A percentile compares a stretch with the other conserved stretches of the same genome.
Evolutionary conservation across 2,888 invertebrate genomes (phyloP).

Genomic region (Electrophaes corylata): DNA sequence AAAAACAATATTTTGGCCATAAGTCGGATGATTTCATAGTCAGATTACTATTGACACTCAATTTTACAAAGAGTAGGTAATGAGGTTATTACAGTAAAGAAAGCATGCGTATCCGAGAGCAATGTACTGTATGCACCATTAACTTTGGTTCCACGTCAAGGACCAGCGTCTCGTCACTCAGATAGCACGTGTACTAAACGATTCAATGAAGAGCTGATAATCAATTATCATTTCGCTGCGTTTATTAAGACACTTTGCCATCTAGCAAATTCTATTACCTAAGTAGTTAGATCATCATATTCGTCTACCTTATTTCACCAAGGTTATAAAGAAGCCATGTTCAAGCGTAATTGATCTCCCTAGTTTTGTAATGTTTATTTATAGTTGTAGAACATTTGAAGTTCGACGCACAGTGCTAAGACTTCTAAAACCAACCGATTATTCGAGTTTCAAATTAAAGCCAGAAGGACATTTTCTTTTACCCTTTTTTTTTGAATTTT

Average conservation of each 20-base stretch:
- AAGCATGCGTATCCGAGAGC: slow-evolving; percentile 58
- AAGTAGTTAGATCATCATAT: too few species aligned
- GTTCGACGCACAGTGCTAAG: too few species aligned
- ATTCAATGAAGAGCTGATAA: slow-evolving; percentile 38
- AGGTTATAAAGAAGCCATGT: too few species aligned
- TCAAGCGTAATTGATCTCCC: too few species aligned
- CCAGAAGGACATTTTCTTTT: too few species aligned
- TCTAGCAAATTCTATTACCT: neutral
- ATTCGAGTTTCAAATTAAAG: too few species aligned
- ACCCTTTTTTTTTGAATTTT: too few species aligned
- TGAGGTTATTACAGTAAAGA: slow-evolving; percentile 27
- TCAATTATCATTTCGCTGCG: slow-evolving; percentile 40
- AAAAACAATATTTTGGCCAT: neutral
- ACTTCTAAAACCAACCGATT: too few species aligned
- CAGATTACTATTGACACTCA: neutral
- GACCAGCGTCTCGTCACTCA: slow-evolving; percentile 50
- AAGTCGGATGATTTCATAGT: neutral
- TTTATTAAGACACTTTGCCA: neutral
- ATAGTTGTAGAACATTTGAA: too few species aligned
- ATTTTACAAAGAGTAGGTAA: slow-evolving; percentile 7
- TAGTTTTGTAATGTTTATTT: too few species aligned
- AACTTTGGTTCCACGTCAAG: slow-evolving; percentile 66
- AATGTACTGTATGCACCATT: slow-evolving; percentile 76
- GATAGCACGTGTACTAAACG: slow-evolving; percentile 36
- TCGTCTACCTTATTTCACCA: too few species aligned